These are phyloP conservation scores for Notocelia uddmanniana DNA, from an alignment of 2,888 invertebrate species.

Conservation along the genomic window DNA sequence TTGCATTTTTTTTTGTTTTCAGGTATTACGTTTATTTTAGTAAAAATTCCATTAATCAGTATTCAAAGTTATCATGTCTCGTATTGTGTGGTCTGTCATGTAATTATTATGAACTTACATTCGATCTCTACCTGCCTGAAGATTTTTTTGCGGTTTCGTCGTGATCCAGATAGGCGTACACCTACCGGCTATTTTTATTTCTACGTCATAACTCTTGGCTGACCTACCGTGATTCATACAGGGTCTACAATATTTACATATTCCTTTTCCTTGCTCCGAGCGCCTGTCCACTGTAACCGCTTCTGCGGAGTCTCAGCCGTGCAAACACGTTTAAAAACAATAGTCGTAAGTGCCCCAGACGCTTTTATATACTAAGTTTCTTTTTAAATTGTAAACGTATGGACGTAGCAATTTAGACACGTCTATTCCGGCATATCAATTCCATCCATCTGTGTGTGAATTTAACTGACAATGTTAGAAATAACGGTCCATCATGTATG, in stretches of 20 bases:
- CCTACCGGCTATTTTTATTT: neutral
- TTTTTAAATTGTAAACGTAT: neutral
- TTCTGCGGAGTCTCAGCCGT: neutral
- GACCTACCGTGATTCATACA: conserved; percentile 19
- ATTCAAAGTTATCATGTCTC: no score
- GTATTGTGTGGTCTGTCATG: no score
- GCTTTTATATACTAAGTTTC: neutral
- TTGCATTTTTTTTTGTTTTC: no score
- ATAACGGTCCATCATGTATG: conserved; percentile 4
- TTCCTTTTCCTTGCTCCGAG: conserved; percentile 39
- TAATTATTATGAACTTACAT: no score
- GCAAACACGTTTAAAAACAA: neutral
- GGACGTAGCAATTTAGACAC: conserved; percentile 5
- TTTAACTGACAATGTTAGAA: neutral
- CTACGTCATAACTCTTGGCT: neutral
- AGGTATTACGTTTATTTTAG: no score
- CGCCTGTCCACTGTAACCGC: conserved; percentile 2
- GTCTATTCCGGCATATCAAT: conserved; percentile 21
- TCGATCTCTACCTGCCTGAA: no score
- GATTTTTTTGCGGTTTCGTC: neutral
- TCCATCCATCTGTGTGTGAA: conserved; percentile 5
- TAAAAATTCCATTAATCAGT: no score
- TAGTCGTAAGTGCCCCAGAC: neutral
- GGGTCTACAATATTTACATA: conserved; percentile 56
- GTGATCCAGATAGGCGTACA: neutral